Conservation (phyloP, 1,140 invertebrate genomes). For the Neelides sp. region DNA sequence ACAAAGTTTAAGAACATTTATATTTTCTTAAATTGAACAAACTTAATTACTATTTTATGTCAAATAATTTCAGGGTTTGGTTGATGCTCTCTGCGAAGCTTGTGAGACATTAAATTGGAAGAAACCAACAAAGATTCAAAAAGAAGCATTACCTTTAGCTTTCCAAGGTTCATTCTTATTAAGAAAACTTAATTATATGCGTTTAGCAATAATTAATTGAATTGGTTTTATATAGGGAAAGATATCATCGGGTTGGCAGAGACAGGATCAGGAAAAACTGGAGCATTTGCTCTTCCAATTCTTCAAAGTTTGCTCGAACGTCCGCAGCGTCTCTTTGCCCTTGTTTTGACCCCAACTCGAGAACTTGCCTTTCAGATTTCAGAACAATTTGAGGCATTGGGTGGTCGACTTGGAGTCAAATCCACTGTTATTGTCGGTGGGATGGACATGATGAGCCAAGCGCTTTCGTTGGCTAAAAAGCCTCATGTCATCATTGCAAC, state of each 20-base stretch:
- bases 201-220: not conserved
- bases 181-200: slow-evolving; percentile 3
- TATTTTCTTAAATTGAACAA: not conserved
- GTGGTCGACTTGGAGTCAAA: slow-evolving; percentile 76
- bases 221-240: slow-evolving; percentile 44
- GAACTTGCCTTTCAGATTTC: slow-evolving; percentile 94
- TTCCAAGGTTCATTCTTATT: slow-evolving; percentile 59
- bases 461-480: slow-evolving; percentile 78
- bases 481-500: slow-evolving; percentile 91
- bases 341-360: slow-evolving; percentile 89
- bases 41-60: not conserved
- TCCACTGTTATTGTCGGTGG: slow-evolving; percentile 93
- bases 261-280: slow-evolving; percentile 97
- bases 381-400: slow-evolving; percentile 88
- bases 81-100: slow-evolving; percentile 78
- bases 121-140: slow-evolving; percentile 84
- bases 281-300: slow-evolving; percentile 91
- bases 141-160: slow-evolving; percentile 79
- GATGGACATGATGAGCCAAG: slow-evolving; percentile 93
- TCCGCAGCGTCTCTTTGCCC: slow-evolving; percentile 84
- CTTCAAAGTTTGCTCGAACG: slow-evolving; percentile 76
- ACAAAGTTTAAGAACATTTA: not conserved
- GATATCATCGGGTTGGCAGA: slow-evolving; percentile 95
- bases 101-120: slow-evolving; percentile 89
- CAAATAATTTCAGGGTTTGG: slow-evolving; percentile 56